Evolutionary conservation across 2,797 vertebrate species (phyloP).

Genomic region (Myoxocephalus aenaeus): DNA sequence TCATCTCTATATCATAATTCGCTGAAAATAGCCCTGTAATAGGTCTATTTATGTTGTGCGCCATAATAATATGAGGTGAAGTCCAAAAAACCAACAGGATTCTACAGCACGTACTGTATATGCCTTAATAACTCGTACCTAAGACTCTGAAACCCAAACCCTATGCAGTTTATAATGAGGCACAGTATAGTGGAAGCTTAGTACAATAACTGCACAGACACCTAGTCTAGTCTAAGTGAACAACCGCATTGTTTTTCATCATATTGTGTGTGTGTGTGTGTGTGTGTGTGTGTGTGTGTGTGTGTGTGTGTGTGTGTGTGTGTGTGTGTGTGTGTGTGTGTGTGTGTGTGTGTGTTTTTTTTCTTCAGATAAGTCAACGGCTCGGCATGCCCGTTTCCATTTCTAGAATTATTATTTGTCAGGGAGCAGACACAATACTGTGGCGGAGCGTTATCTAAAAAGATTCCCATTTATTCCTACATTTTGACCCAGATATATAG

Average conservation of each 20-base stretch:
- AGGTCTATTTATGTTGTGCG: not conserved
- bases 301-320: not conserved
- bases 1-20: not conserved
- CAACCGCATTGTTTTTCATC: slow-evolving; percentile 26
- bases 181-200: not conserved
- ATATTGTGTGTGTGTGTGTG: no score
- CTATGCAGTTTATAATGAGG: slow-evolving; percentile 22
- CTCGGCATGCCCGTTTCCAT: no score
- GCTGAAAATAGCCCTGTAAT: not conserved
- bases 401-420: not conserved
- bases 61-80: slow-evolving; percentile 4
- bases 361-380: no score
- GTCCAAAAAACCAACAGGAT: not conserved
- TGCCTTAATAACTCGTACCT: slow-evolving; percentile 38
- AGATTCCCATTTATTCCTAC: not conserved
- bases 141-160: slow-evolving; percentile 34
- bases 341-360: not conserved
- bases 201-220: not conserved
- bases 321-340: not conserved
- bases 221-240: slow-evolving; percentile 17
- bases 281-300: not conserved
- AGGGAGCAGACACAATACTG: not conserved
- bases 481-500: slow-evolving; percentile 47
- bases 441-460: slow-evolving; percentile 14
- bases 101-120: slow-evolving; percentile 20